phyloP scores from a whole-genome alignment of 2,113 vertebrate genomes.

The Lophochroa leadbeateri region DNA sequence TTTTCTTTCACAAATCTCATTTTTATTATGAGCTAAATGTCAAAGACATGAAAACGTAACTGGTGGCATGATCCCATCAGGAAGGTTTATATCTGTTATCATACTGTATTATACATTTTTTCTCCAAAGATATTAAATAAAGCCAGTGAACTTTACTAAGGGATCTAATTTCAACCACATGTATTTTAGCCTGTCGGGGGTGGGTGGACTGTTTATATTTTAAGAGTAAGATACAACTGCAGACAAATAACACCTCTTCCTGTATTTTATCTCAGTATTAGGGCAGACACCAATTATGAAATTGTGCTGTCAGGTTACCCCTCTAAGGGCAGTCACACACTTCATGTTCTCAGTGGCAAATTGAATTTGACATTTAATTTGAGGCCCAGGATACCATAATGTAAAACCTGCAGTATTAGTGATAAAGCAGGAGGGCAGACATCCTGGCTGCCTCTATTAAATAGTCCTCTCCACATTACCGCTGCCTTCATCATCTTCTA shows the following conservation, averaged over 20 bases:
- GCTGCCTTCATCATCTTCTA: neutral
- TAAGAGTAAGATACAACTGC: neutral
- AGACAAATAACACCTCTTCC: constrained; percentile 33
- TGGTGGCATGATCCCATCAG: constrained; percentile 7
- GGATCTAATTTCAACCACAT: neutral
- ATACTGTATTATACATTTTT: neutral
- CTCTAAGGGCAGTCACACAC: constrained; percentile 43
- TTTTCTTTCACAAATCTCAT: constrained; percentile 62
- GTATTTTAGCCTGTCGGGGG: neutral
- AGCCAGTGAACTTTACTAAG: neutral
- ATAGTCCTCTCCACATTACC: neutral
- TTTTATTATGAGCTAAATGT: constrained; percentile 48
- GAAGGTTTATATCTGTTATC: constrained; percentile 12
- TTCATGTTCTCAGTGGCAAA: constrained; percentile 72
- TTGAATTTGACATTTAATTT: constrained; percentile 80
- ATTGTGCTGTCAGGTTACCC: constrained; percentile 31
- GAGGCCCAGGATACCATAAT: constrained; percentile 60
- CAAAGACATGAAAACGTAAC: constrained; percentile 39
- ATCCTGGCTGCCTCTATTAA: neutral
- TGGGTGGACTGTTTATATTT: constrained; percentile 33
- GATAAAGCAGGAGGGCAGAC: constrained; percentile 24
- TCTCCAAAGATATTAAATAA: neutral
- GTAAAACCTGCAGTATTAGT: constrained; percentile 54
- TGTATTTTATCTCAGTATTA: constrained; percentile 29
- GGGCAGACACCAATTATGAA: constrained; percentile 63